Evolutionary conservation across 1,140 invertebrate genomes (phyloP).

Genomic region (Zaprionus davidi): DNA sequence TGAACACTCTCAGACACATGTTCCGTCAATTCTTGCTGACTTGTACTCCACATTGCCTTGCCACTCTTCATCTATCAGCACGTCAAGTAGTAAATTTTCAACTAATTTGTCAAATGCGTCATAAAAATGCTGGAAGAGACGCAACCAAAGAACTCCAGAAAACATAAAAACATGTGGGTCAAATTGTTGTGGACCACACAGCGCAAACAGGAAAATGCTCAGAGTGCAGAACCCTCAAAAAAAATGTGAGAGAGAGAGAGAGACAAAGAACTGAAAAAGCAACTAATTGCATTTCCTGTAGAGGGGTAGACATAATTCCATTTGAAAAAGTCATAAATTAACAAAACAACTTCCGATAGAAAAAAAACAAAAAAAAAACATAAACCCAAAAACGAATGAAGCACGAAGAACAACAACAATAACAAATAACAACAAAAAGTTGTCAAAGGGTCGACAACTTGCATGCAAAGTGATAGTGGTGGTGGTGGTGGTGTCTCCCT

Average conservation of each 20-base stretch:
- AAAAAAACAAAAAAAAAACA: constrained; percentile 28
- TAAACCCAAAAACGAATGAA: constrained; percentile 42
- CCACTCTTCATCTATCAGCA: constrained; percentile 34
- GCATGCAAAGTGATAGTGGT: constrained; percentile 41
- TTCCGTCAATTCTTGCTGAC: constrained; percentile 1
- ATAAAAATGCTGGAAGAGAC: constrained; percentile 36
- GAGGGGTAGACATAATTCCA: constrained; percentile 48
- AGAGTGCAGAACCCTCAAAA: constrained; percentile 31
- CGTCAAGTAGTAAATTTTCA: constrained; percentile 43
- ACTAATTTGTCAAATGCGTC: constrained; percentile 58
- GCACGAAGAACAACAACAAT: constrained; percentile 36
- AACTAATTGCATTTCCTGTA: constrained; percentile 58
- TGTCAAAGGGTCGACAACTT: constrained; percentile 50
- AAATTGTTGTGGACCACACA: constrained; percentile 34
- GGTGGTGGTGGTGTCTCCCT: background rate
- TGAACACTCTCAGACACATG: constrained; percentile 14
- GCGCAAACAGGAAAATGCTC: constrained; percentile 6
- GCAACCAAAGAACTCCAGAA: background rate
- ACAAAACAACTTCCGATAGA: constrained; percentile 59
- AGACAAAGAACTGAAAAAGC: constrained; percentile 22
- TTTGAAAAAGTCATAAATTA: constrained; percentile 59
- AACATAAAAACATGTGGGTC: constrained; percentile 47
- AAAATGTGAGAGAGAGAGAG: constrained; percentile 3
- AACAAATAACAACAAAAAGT: constrained; percentile 32
- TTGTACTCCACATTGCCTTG: constrained; percentile 24